Percentiles rank a stretch among this genome's conserved stretches.
These are phyloP conservation scores for Chouioia cunea DNA, from an alignment of 2,888 invertebrate genomes.

Conservation along the genomic window DNA sequence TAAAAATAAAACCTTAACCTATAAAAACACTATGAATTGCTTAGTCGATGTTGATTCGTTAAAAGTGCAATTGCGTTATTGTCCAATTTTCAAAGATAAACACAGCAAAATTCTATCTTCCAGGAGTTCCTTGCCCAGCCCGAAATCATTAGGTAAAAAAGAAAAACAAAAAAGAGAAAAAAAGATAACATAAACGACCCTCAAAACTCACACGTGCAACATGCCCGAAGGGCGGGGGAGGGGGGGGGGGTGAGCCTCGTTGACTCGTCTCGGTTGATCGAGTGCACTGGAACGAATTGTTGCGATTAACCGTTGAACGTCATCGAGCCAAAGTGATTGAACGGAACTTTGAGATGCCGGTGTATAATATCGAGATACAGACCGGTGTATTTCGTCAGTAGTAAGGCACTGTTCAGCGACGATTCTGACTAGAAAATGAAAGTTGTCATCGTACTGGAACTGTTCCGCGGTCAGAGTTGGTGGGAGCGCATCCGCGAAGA, in stretches of 20 bases:
- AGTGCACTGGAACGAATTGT: no score
- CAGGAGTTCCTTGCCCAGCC: constrained; percentile 32
- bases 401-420: constrained; percentile 69
- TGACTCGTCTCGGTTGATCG: no score
- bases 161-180: constrained; percentile 28
- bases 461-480: constrained; percentile 40
- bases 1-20: constrained; percentile 36
- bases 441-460: constrained; percentile 58
- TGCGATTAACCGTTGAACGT: no score
- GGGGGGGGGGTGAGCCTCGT: constrained; percentile 33
- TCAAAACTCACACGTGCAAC: constrained; percentile 43
- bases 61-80: constrained; percentile 7
- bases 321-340: no score
- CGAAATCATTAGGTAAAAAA: constrained; percentile 15
- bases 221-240: constrained; percentile 27
- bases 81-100: constrained; percentile 22
- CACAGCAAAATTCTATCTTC: constrained; percentile 34
- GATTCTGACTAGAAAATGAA: constrained; percentile 69
- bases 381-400: constrained; percentile 27
- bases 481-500: background rate
- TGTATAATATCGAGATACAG: no score
- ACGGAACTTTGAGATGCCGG: no score
- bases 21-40: constrained; percentile 15
- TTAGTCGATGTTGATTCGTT: constrained; percentile 6
- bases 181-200: constrained; percentile 27